A percentile compares a stretch with the other conserved stretches of the same genome.
These are phyloP conservation scores for Erynnis tages DNA, from an alignment of 2,888 invertebrate species.

Conservation along the genomic window DNA sequence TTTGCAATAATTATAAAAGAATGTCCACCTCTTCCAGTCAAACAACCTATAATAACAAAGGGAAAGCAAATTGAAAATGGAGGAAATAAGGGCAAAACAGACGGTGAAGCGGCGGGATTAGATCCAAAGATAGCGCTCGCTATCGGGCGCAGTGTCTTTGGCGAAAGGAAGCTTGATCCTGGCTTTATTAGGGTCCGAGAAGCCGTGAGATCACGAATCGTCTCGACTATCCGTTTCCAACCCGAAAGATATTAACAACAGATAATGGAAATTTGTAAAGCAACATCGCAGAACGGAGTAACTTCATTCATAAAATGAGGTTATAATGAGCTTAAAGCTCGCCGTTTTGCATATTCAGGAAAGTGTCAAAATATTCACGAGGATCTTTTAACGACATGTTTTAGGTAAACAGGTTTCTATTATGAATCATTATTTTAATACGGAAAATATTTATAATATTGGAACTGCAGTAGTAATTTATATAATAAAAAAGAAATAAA, in stretches of 20 bases:
- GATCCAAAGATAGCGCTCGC: constrained; percentile 45
- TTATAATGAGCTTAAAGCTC: not conserved
- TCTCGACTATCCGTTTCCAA: not conserved
- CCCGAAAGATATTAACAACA: not conserved
- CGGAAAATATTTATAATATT: too few relatives aligned
- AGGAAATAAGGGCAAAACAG: constrained; percentile 32
- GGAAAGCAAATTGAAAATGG: constrained; percentile 30
- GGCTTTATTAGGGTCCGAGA: constrained; percentile 29
- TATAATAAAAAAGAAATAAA: too few relatives aligned
- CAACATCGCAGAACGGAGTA: not conserved
- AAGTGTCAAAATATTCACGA: not conserved
- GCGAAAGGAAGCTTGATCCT: constrained; percentile 58
- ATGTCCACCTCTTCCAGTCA: not conserved
- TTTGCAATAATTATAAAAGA: not conserved
- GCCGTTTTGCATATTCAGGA: not conserved
- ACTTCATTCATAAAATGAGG: not conserved
- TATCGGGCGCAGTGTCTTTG: constrained; percentile 47
- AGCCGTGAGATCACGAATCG: not conserved
- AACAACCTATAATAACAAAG: constrained; percentile 26
- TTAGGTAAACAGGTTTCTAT: too few relatives aligned
- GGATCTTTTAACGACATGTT: not conserved
- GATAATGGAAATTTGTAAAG: not conserved
- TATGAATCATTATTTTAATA: too few relatives aligned
- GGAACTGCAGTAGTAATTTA: too few relatives aligned
- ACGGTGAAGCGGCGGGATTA: constrained; percentile 50